Percentiles rank a stretch among this genome's conserved stretches.
These are phyloP conservation scores for Noctuana brunneofusca DNA, from an alignment of 2,888 invertebrate genomes.

Conservation along the genomic window DNA sequence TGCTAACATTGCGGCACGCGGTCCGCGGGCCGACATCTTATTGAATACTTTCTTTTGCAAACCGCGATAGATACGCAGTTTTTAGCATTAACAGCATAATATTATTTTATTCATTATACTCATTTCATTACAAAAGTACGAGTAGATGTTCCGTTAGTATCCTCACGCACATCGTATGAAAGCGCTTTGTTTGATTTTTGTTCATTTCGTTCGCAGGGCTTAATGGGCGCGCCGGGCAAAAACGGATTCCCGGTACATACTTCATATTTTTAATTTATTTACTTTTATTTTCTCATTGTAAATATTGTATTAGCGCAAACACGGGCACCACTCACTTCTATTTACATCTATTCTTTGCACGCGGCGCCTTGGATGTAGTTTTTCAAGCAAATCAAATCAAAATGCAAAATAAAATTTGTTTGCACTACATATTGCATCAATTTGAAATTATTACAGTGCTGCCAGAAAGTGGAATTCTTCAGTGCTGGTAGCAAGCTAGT, in stretches of 20 bases:
- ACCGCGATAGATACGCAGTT: not conserved
- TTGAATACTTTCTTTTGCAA: not conserved
- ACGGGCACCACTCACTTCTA: slow-evolving; percentile 1
- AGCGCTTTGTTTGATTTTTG: slow-evolving; percentile 45
- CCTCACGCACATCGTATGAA: slow-evolving; percentile 11
- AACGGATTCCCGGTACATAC: slow-evolving; percentile 93
- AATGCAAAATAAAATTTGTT: too few species aligned
- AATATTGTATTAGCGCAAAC: slow-evolving; percentile 18
- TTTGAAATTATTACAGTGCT: not conserved
- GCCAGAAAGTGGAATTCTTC: too few species aligned
- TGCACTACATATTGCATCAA: too few species aligned
- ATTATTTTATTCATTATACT: slow-evolving; percentile 21
- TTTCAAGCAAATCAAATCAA: too few species aligned
- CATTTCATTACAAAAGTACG: slow-evolving; percentile 3
- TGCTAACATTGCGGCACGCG: not conserved
- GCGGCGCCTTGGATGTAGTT: slow-evolving; percentile 8
- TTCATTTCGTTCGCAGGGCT: slow-evolving; percentile 84
- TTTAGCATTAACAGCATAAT: not conserved
- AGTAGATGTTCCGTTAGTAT: not conserved
- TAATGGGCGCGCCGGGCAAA: slow-evolving; percentile 91
- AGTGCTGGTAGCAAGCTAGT: too few species aligned
- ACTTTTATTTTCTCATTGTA: slow-evolving; percentile 29
- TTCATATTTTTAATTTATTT: slow-evolving; percentile 61
- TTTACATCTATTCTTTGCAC: slow-evolving; percentile 10
- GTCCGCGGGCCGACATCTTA: not conserved